phyloP scores from a whole-genome alignment of 2,888 invertebrate genomes.

The Lysandra bellargus region DNA sequence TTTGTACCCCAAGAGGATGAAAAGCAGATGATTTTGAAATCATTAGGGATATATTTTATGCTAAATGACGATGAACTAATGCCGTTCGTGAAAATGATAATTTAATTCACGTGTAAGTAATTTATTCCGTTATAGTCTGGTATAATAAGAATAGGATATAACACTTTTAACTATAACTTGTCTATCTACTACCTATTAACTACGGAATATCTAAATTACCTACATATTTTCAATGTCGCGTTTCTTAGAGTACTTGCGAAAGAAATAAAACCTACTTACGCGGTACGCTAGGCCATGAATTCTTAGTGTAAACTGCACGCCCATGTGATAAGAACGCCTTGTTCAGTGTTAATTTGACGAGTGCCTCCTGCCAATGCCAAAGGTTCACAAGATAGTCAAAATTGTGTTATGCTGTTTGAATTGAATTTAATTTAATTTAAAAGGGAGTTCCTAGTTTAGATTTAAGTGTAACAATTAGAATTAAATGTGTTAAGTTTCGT shows the following conservation, averaged over 20 bases:
- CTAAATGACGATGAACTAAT: too few species aligned
- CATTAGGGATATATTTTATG: too few species aligned
- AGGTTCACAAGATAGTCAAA: neutral
- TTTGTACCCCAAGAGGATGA: too few species aligned
- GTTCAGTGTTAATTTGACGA: slow-evolving; percentile 31
- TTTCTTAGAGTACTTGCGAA: slow-evolving; percentile 20
- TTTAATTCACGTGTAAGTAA: too few species aligned
- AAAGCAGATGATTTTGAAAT: too few species aligned
- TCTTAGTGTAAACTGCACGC: slow-evolving; percentile 36
- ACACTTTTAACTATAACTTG: too few species aligned
- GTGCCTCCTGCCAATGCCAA: slow-evolving; percentile 24
- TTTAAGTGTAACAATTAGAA: slow-evolving; percentile 30
- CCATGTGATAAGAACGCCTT: slow-evolving; percentile 34
- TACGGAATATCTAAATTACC: neutral
- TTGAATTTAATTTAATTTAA: neutral
- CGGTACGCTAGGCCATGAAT: slow-evolving; percentile 33
- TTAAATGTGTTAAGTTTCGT: slow-evolving; percentile 32
- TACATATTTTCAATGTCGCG: neutral
- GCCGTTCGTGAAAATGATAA: too few species aligned
- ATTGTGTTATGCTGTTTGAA: neutral
- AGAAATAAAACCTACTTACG: slow-evolving; percentile 34
- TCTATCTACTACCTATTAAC: neutral
- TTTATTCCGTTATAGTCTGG: too few species aligned
- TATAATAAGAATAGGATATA: too few species aligned
- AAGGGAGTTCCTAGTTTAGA: neutral